Evolutionary conservation across 2,888 invertebrate species (phyloP), one percentile per base, ranked within the genome.

Genomic region (Patella caerulea): DNA sequence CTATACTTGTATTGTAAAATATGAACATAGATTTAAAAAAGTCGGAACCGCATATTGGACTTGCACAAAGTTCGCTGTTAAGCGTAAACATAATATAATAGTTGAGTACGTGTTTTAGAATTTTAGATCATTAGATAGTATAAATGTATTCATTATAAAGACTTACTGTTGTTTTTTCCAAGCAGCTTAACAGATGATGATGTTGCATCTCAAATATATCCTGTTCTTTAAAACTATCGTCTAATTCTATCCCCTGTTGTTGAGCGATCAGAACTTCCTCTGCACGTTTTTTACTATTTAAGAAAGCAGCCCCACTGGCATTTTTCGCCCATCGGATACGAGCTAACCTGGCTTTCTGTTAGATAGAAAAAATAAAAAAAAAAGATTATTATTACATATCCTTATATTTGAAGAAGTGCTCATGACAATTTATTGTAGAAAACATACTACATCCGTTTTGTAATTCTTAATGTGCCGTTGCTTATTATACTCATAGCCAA

Each of bases 161-260:
- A 93, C 94, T 93, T 92, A 96, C 98, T 93, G 99, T 99, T 79
- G 99, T 98, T 92, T 98, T 97, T 93, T 99, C 99, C 89, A 99
- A 94, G 93, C 99, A 99, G 87, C 98, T 95, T 81, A 99, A 94
- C 80, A 99, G 94, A 93, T 99, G 99, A 92, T 99, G 99, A 93
- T 99, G 99, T 93, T 99, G 99, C 92, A 99, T 93, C 92, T 99
- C 98, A 93, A 99, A 99, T 90, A 99, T 98, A 92, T 99, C 98
- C 91, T 98, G 98, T 90, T 98, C 97, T 83, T 96, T 94, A 90
- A 94, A 95, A 85, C 95, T 95, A 83, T 98, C 98, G 88, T 97
- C 97, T 87, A 96, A 93, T 88, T 97, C 96, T 86, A 97, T 95
- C 72, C 98, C 98, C 71, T 96, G 96, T 82, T 89, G 91, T 86